These are phyloP conservation scores for Bruchidius siliquastri DNA, from an alignment of 2,888 invertebrate species.

Conservation along the genomic window DNA sequence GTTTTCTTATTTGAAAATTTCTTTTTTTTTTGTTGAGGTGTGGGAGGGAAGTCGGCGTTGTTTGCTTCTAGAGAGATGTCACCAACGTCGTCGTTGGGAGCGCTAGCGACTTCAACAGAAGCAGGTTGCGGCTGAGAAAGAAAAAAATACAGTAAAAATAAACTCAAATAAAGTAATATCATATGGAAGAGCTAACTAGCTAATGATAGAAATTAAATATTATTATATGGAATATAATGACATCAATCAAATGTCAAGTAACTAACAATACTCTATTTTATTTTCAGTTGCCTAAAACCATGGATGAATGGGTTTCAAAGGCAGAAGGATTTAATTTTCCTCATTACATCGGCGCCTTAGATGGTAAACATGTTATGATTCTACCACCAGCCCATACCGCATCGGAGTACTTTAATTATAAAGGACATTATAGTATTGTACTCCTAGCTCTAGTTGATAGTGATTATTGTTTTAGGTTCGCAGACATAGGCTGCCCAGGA, in stretches of 20 bases:
- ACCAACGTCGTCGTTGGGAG: not conserved
- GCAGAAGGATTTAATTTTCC: not conserved
- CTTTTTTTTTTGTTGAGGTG: not conserved
- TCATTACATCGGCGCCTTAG: not conserved
- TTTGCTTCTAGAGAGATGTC: slow-evolving; percentile 2
- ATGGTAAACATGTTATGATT: not conserved
- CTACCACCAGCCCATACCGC: not conserved
- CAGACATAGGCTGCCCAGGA: slow-evolving; percentile 14
- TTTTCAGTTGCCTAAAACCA: not conserved
- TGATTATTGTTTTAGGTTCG: slow-evolving; percentile 26
- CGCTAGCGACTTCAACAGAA: not conserved
- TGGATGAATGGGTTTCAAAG: slow-evolving; percentile 2
- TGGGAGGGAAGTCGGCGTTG: not conserved
- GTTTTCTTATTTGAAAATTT: not conserved
- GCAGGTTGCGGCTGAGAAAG: not conserved
- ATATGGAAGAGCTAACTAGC: too few relatives aligned
- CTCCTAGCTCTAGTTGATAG: slow-evolving; percentile 32
- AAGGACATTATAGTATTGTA: slow-evolving; percentile 28
- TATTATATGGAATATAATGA: too few relatives aligned
- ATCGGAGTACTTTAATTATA: slow-evolving; percentile 27
- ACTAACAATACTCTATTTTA: not conserved
- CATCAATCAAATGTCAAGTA: too few relatives aligned
- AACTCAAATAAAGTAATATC: not conserved
- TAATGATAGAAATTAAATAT: too few relatives aligned
- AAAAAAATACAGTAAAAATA: slow-evolving; percentile 1